phyloP scores from a whole-genome alignment of 23 tunicate species.

The Ciona savignyi region DNA sequence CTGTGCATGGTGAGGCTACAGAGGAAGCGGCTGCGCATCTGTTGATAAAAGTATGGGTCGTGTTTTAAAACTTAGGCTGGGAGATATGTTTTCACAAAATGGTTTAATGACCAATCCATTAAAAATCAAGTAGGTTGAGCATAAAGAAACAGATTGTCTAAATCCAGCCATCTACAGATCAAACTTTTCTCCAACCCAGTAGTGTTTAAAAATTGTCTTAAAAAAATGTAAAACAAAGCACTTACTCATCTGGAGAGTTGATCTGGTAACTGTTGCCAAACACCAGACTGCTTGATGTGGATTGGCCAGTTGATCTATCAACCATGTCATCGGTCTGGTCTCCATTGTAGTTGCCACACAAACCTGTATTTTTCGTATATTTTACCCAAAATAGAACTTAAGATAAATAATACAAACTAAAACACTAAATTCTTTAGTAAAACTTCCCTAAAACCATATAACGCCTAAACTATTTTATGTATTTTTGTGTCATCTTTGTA shows the following conservation, averaged over 20 bases:
- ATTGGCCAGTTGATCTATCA: neutral
- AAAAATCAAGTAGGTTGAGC: neutral
- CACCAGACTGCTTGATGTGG: constrained; percentile 1
- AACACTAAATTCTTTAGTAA: no score
- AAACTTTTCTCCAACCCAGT: no score
- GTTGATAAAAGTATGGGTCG: no score
- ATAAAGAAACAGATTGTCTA: neutral
- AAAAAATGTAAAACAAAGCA: neutral
- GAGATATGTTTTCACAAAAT: no score
- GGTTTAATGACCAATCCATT: no score
- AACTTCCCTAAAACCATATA: no score
- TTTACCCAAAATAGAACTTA: no score
- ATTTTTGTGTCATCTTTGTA: no score
- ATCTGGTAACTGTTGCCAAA: constrained; percentile 70
- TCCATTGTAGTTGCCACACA: constrained; percentile 81
- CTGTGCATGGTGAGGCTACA: neutral
- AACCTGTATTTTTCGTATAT: constrained; percentile 39
- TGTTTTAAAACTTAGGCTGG: no score
- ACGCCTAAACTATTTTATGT: no score
- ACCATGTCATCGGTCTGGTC: constrained; percentile 41
- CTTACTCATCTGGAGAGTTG: constrained; percentile 40
- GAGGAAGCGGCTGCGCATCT: constrained; percentile 19
- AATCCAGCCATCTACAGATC: no score
- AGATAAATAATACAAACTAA: no score
- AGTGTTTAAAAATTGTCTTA: neutral